phyloP scores from a whole-genome alignment of 2,888 invertebrate species.

The Pycnomerus fuliginosus region DNA sequence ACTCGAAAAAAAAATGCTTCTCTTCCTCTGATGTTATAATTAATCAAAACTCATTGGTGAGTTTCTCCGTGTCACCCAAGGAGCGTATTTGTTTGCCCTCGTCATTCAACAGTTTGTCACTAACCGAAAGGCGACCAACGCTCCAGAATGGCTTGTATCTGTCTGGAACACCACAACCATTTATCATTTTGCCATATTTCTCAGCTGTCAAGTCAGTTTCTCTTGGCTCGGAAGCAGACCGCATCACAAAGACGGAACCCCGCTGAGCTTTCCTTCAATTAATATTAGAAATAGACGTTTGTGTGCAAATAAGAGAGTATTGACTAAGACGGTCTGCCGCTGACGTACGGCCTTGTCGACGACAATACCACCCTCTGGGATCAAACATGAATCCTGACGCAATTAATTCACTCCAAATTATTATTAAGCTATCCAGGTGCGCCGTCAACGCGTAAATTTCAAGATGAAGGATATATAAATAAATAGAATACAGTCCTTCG shows the following conservation, averaged over 20 bases:
- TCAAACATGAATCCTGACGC: too few relatives aligned
- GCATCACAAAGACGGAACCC: slow-evolving; percentile 31
- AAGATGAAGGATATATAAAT: too few relatives aligned
- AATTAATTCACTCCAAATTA: too few relatives aligned
- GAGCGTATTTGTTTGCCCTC: slow-evolving; percentile 37
- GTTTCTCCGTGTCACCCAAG: slow-evolving; percentile 13
- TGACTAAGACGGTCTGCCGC: slow-evolving; percentile 32
- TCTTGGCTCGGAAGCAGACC: slow-evolving; percentile 21
- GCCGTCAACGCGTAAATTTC: too few relatives aligned
- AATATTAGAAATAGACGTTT: slow-evolving; percentile 36
- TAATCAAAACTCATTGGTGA: slow-evolving; percentile 6
- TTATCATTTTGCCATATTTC: slow-evolving; percentile 49
- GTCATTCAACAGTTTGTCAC: slow-evolving; percentile 50
- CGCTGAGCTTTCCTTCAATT: slow-evolving; percentile 34
- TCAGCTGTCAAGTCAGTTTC: slow-evolving; percentile 38
- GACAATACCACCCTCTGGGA: too few relatives aligned
- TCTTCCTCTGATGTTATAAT: too few relatives aligned
- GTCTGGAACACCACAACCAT: slow-evolving; percentile 48
- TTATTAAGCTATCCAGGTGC: too few relatives aligned
- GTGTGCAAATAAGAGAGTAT: slow-evolving; percentile 35
- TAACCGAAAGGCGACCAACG: slow-evolving; percentile 46
- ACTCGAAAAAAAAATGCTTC: too few relatives aligned
- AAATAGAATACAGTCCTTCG: slow-evolving; percentile 37
- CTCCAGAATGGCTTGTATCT: slow-evolving; percentile 45
- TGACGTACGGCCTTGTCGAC: slow-evolving; percentile 22